Evolutionary conservation across 2,113 vertebrate species (phyloP), one percentile per base, ranked within the genome.

Genomic region (Gopherus flavomarginatus): DNA sequence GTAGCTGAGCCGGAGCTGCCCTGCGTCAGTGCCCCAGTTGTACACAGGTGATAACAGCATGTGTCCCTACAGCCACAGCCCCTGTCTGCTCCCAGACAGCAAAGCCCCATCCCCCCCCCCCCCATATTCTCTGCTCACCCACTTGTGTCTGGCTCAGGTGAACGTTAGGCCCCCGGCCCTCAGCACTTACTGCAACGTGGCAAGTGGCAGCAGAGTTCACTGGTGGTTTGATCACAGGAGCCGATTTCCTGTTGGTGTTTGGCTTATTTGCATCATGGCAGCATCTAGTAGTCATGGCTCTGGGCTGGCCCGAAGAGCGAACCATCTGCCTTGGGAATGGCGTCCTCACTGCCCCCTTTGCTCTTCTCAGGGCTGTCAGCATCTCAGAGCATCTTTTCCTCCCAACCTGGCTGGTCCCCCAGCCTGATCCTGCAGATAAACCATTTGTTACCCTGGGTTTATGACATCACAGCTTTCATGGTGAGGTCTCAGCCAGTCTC

Each of bases 401-500:
- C 47, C 29, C 35, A 65, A 6, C 62, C 62, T 35, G 62, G 62
- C 31, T 69, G 35, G 8, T 59, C 65, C 65, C 62, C 65, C 31
- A 8, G 14, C 65, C 35, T 16, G 31, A 17, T n/a, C 12, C 35
- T 69, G 62, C 35, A n/a, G 31, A 21, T 16, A 69, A 38, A 69
- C 35, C 35, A 8, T 69, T 69, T n/a, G 65, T 62, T 9, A 35
- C 35, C 54, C 50, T 53, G 52, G 57, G 9, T 50, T 44, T 56
- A 19, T 53, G 57, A 38, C 52, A 5, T 0, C 42, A 42, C 31
- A 78, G 75, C 42, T 47, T 78, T 7, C 2, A 47, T 14, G 42
- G n/a, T 1, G 44, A 2, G 6, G 24, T 2, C 11, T 13, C 47
- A 49, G 3, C 24, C 2, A 5, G 0, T 1, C 19, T 53, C 0